Evolutionary conservation across 2,797 vertebrate species (phyloP).

Genomic region (Uromys caudimaculatus): DNA sequence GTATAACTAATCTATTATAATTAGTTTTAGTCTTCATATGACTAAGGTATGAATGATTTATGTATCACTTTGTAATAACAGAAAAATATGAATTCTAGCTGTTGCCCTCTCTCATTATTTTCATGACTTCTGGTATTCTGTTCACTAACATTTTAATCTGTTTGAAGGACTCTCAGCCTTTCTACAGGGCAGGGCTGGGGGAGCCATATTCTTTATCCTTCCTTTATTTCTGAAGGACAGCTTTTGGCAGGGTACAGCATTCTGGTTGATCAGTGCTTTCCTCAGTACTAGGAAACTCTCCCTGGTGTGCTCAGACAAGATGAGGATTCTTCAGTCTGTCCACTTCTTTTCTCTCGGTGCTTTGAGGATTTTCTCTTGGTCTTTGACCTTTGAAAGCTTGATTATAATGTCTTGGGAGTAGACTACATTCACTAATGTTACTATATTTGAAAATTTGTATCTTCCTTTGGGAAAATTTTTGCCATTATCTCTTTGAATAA

Average conservation of each 20-base stretch:
- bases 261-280: background rate
- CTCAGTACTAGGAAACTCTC: background rate
- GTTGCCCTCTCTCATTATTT: background rate
- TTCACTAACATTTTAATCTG: background rate
- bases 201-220: background rate
- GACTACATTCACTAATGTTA: background rate
- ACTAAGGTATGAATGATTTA: background rate
- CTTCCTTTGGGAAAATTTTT: background rate
- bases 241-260: background rate
- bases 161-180: background rate
- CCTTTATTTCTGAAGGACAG: background rate
- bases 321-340: background rate
- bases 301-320: background rate
- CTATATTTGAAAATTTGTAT: background rate
- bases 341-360: background rate
- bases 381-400: background rate
- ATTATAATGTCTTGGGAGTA: background rate
- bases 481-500: background rate
- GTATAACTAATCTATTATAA: background rate
- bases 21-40: background rate
- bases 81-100: background rate
- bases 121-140: background rate
- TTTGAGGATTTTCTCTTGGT: background rate
- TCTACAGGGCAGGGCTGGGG: background rate
- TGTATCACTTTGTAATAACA: background rate